phyloP scores from a whole-genome alignment of 2,797 vertebrate species.

The Pelochelys cantorii region DNA sequence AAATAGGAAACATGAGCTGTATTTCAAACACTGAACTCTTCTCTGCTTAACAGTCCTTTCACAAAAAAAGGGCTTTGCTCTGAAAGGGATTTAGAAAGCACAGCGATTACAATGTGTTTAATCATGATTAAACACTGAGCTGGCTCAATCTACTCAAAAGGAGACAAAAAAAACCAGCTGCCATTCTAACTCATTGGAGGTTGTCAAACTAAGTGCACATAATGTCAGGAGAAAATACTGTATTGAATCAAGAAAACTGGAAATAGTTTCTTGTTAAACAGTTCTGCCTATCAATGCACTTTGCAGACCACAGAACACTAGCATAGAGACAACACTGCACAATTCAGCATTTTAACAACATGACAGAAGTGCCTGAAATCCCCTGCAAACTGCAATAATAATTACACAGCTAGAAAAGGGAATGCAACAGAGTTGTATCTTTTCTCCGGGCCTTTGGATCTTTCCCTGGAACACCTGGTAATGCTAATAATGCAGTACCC shows the following conservation, averaged over 20 bases:
- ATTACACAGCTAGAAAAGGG: background rate
- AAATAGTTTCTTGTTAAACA: slow-evolving; percentile 60
- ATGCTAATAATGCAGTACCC: background rate
- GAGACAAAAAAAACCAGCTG: slow-evolving; percentile 65
- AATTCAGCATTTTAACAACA: slow-evolving; percentile 21
- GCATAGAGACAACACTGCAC: background rate
- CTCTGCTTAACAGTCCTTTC: slow-evolving; percentile 43
- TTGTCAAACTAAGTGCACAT: slow-evolving; percentile 61
- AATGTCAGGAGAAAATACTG: slow-evolving; percentile 58
- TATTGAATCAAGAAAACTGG: slow-evolving; percentile 54
- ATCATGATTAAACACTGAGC: slow-evolving; percentile 65
- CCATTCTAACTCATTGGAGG: slow-evolving; percentile 55
- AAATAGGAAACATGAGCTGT: background rate
- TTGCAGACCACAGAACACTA: background rate
- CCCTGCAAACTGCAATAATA: background rate
- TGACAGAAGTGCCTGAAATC: background rate
- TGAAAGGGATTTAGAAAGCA: slow-evolving; percentile 51
- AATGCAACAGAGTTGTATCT: background rate
- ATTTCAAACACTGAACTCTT: background rate
- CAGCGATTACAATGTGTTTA: slow-evolving; percentile 65
- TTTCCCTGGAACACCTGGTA: background rate
- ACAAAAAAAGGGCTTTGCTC: slow-evolving; percentile 54
- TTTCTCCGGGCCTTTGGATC: background rate
- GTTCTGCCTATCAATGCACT: background rate
- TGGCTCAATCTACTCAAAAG: slow-evolving; percentile 66